Conservation (phyloP, 2,113 vertebrate genomes). For the Lethenteron reissneri region DNA sequence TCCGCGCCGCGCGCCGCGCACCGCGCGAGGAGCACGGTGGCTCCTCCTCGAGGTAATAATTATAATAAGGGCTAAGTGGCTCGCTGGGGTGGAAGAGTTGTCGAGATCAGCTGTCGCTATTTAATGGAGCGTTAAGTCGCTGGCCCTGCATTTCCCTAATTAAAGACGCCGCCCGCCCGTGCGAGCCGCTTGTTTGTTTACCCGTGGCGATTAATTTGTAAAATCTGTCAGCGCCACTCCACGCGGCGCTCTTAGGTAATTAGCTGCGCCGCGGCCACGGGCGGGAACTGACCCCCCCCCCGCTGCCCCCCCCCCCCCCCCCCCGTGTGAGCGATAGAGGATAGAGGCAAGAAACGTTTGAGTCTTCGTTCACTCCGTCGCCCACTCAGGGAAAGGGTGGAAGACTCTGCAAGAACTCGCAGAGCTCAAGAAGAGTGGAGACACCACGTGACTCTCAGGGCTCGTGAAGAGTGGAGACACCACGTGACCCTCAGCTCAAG, state of each 20-base stretch:
- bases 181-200: conserved; percentile 2
- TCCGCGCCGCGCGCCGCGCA: neutral
- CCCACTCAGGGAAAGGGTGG: no score
- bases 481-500: no score
- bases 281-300: neutral
- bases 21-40: neutral
- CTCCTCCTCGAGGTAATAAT: neutral
- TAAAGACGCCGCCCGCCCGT: conserved; percentile 3
- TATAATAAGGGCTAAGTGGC: neutral
- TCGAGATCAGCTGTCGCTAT: conserved; percentile 1
- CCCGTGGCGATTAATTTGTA: conserved; percentile 6
- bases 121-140: conserved; percentile 6
- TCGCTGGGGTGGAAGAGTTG: conserved; percentile 6
- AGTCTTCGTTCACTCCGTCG: no score
- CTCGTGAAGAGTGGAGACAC: no score
- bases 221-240: neutral
- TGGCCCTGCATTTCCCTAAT: conserved; percentile 6
- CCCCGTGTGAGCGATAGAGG: no score
- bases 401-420: no score
- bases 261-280: neutral
- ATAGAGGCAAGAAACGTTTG: no score
- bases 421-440: no score
- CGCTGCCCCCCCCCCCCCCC: no score
- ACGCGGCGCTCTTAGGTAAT: conserved; percentile 1
- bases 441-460: no score